These are phyloP conservation scores for Eupristina koningsbergeri DNA, from an alignment of 1,140 invertebrate genomes.

Conservation along the genomic window DNA sequence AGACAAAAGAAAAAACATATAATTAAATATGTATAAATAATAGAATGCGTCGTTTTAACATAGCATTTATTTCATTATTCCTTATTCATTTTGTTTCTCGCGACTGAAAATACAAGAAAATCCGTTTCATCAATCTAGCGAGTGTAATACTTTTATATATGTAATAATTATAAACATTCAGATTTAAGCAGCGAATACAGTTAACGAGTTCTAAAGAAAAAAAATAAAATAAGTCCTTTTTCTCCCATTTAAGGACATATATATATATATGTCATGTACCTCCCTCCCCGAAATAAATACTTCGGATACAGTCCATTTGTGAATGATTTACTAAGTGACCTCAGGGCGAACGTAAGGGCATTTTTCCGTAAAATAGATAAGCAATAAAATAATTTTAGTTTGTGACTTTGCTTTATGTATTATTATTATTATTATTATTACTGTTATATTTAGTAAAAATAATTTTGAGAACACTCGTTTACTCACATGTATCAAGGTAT, in stretches of 20 bases:
- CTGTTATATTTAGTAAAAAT: slow-evolving; percentile 22
- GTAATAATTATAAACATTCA: slow-evolving; percentile 35
- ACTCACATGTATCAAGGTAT: not conserved
- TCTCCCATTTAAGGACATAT: slow-evolving; percentile 9
- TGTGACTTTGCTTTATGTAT: slow-evolving; percentile 40
- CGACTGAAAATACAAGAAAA: not conserved
- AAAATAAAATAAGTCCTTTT: slow-evolving; percentile 18
- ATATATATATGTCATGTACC: slow-evolving; percentile 31
- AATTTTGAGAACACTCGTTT: slow-evolving; percentile 30
- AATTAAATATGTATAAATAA: slow-evolving; percentile 45
- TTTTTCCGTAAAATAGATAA: slow-evolving; percentile 48
- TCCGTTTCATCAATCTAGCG: slow-evolving; percentile 13
- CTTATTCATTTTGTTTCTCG: slow-evolving; percentile 44
- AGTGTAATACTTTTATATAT: slow-evolving; percentile 38
- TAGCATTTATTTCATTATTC: slow-evolving; percentile 53
- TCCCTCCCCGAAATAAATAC: slow-evolving; percentile 42
- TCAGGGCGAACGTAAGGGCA: slow-evolving; percentile 48
- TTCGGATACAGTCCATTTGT: slow-evolving; percentile 44
- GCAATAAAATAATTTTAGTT: slow-evolving; percentile 48
- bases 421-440: slow-evolving; percentile 15
- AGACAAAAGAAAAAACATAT: slow-evolving; percentile 42
- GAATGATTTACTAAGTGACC: slow-evolving; percentile 28
- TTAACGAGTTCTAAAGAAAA: slow-evolving; percentile 35
- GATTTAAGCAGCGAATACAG: slow-evolving; percentile 40
- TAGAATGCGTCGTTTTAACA: slow-evolving; percentile 47